phyloP scores from a whole-genome alignment of 2,113 vertebrate genomes.

The Otolemur garnettii region DNA sequence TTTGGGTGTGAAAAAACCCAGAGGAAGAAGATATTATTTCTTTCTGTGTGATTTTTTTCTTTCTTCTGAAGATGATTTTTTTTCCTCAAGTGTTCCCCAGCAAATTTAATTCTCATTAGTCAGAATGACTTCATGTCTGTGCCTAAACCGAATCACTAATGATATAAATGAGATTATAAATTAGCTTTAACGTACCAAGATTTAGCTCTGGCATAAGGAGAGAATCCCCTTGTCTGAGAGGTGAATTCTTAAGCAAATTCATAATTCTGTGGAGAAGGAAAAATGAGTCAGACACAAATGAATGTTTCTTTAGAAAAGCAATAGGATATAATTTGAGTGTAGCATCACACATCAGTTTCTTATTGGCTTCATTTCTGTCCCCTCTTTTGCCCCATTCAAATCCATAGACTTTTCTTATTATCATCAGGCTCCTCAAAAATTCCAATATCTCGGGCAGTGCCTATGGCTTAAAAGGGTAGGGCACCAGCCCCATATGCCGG shows the following conservation, averaged over 20 bases:
- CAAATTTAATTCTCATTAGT: neutral
- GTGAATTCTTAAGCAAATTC: neutral
- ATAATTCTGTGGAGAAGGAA: neutral
- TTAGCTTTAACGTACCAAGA: neutral
- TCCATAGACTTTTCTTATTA: neutral
- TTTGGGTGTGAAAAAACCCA: neutral
- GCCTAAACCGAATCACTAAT: neutral
- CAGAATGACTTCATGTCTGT: neutral
- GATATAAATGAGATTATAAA: neutral
- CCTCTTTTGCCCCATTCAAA: neutral
- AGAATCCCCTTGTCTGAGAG: neutral
- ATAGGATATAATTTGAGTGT: neutral
- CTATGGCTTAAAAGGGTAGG: no score
- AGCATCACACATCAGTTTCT: neutral
- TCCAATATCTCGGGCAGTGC: neutral
- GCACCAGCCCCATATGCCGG: no score
- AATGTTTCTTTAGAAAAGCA: neutral
- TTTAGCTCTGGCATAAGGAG: neutral
- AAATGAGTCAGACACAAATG: neutral
- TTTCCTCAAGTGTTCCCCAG: neutral
- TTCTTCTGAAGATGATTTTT: neutral
- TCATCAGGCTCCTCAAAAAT: neutral
- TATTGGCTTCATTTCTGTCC: neutral
- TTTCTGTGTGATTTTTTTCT: neutral
- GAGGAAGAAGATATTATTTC: neutral